Evolutionary conservation across 2,888 invertebrate genomes (phyloP), one percentile per base, ranked within the genome.

Genomic region (Empis stercorea): DNA sequence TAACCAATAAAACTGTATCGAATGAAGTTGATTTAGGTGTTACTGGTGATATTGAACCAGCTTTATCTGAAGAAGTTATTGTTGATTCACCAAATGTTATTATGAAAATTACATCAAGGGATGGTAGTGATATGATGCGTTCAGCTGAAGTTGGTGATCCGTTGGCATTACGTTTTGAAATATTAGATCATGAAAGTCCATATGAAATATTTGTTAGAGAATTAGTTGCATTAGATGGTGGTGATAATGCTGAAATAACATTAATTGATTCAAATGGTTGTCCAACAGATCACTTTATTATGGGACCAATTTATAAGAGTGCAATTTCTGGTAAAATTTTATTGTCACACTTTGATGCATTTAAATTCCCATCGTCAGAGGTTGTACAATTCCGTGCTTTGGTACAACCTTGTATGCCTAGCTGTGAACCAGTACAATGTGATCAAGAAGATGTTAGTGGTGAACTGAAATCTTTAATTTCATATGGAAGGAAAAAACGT

Each of bases 161-260:
- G 23, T 72, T 93, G 71, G 87, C 89, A 32, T 77, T 93, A 47
- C 81, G 86, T 64, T 93, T 93, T 73, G 91, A 92, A 72, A 92
- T 93, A 60, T 76, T 91, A 68, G 92, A 93, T 67, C 84, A 81
- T 61, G 86, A 89, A 72, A 91, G 89, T 61, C 93, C 93, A 30
- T 94, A 89, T 73, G 93, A 94, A 72, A 93, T 94, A 62, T 93
- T 94, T 66, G 92, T 94, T 30, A 80, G 92, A 52, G 92, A 94
- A 71, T 75, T 94, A 61, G 89, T 93, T 48, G 93, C 93, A 46
- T 84, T 93, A 87, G 93, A 94, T 65, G 93, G 92, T 45, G 84
- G 87, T 44, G 92, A 92, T 66, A 87, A 86, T 56, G 88, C 87
- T 63, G 92, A 93, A 74, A 92, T 93, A 59, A 84, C 88, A 48